phyloP scores from a whole-genome alignment of 2,888 invertebrate genomes.

The Antheraea yamamai region DNA sequence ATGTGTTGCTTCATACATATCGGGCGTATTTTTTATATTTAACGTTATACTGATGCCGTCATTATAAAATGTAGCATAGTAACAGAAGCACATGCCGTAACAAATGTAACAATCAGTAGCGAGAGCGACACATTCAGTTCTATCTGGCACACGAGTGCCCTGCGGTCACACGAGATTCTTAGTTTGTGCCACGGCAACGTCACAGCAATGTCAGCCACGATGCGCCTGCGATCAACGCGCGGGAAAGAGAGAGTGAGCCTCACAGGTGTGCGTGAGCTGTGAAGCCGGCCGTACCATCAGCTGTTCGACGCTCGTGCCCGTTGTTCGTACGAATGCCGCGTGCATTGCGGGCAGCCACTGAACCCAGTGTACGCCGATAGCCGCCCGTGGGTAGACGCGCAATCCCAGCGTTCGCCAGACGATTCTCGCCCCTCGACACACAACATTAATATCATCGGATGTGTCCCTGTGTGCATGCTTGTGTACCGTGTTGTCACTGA shows the following conservation, averaged over 20 bases:
- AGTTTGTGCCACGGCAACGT: constrained; percentile 15
- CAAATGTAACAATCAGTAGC: constrained; percentile 24
- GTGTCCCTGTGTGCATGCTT: constrained; percentile 69
- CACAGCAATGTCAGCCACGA: constrained; percentile 23
- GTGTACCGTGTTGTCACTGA: constrained; percentile 68
- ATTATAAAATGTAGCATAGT: constrained; percentile 12
- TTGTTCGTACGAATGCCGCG: constrained; percentile 54
- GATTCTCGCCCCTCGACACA: constrained; percentile 41
- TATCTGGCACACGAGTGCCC: constrained; percentile 22
- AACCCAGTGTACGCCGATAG: constrained; percentile 69
- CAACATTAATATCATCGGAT: constrained; percentile 47
- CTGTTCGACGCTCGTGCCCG: constrained; percentile 66
- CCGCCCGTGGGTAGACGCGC: constrained; percentile 66
- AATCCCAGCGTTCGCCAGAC: constrained; percentile 47
- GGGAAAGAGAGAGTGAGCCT: constrained; percentile 69
- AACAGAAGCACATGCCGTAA: constrained; percentile 19
- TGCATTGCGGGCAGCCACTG: constrained; percentile 28
- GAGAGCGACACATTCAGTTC: constrained; percentile 25
- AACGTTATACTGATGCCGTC: neutral
- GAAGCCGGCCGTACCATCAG: constrained; percentile 66
- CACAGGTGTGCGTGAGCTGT: constrained; percentile 70
- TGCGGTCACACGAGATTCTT: constrained; percentile 26
- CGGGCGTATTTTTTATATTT: neutral
- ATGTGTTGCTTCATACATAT: neutral
- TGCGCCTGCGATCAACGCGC: constrained; percentile 45